Evolutionary conservation across 1,140 invertebrate genomes (phyloP).

Genomic region (Hirudo medicinalis): DNA sequence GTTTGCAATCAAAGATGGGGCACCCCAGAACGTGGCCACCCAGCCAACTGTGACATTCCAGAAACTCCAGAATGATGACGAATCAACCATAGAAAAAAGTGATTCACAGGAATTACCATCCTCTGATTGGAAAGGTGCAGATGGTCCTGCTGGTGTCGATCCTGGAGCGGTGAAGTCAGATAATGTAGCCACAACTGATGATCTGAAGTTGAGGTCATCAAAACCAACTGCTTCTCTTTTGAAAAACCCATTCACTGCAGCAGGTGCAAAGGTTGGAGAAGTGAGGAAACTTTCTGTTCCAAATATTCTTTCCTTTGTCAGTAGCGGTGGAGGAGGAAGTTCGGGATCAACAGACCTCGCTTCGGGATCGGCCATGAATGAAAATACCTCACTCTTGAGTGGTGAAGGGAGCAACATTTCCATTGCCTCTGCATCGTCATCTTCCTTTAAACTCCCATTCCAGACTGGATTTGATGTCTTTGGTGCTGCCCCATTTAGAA

Average conservation of each 20-base stretch:
- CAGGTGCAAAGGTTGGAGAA: too few relatives aligned
- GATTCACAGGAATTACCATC: too few relatives aligned
- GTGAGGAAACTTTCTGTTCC: constrained; percentile 5
- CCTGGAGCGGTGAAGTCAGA: neutral
- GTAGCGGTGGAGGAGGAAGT: neutral
- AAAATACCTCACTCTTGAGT: constrained; percentile 2
- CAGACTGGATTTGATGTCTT: constrained; percentile 32
- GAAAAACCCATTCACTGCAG: neutral
- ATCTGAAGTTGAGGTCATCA: neutral
- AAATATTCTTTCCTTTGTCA: neutral
- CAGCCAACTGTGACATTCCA: too few relatives aligned
- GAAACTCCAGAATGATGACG: too few relatives aligned
- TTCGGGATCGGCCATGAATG: neutral
- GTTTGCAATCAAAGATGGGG: too few relatives aligned
- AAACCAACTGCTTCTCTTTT: neutral
- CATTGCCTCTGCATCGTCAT: neutral
- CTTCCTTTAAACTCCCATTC: constrained; percentile 1
- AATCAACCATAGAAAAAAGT: too few relatives aligned
- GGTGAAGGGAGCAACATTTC: neutral
- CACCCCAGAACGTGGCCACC: too few relatives aligned
- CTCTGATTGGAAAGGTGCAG: too few relatives aligned
- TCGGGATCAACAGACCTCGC: neutral
- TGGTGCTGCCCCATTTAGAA: constrained; percentile 38
- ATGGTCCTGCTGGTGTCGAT: too few relatives aligned
- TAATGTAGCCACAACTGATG: neutral